Evolutionary conservation across 2,113 vertebrate genomes (phyloP).

Genomic region (Coptodon rendalli): DNA sequence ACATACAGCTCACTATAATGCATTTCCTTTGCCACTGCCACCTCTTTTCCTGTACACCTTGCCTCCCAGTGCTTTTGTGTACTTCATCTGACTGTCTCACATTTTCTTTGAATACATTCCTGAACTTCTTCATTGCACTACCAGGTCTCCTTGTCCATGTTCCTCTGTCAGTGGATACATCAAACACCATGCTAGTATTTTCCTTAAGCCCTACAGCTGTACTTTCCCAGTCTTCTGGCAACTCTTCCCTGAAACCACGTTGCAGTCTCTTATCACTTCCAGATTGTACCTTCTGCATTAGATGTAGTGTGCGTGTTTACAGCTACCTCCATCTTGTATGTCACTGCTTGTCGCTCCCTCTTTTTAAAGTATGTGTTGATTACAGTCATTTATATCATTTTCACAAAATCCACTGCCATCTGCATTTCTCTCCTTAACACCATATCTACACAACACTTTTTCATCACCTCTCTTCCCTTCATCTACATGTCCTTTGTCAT

Average conservation of each 20-base stretch:
- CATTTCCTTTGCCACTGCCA: neutral
- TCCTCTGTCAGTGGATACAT: neutral
- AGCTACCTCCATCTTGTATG: neutral
- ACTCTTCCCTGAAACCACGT: neutral
- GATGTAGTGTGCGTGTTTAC: neutral
- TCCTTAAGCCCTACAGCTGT: neutral
- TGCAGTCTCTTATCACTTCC: neutral
- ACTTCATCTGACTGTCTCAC: neutral
- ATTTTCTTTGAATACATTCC: neutral
- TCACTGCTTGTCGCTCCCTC: neutral
- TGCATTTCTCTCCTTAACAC: neutral
- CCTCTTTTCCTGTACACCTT: neutral
- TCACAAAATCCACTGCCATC: neutral
- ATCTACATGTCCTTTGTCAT: neutral
- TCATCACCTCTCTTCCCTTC: neutral
- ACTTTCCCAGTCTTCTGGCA: neutral
- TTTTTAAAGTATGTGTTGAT: neutral
- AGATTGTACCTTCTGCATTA: neutral
- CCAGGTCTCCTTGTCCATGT: fast-evolving
- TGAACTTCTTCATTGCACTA: neutral
- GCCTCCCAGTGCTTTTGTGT: neutral
- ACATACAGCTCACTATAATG: neutral
- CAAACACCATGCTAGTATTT: neutral
- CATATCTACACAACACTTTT: neutral
- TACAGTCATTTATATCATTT: neutral